Conservation (phyloP, 1,140 invertebrate genomes). For the Coenobita brevimanus region DNA sequence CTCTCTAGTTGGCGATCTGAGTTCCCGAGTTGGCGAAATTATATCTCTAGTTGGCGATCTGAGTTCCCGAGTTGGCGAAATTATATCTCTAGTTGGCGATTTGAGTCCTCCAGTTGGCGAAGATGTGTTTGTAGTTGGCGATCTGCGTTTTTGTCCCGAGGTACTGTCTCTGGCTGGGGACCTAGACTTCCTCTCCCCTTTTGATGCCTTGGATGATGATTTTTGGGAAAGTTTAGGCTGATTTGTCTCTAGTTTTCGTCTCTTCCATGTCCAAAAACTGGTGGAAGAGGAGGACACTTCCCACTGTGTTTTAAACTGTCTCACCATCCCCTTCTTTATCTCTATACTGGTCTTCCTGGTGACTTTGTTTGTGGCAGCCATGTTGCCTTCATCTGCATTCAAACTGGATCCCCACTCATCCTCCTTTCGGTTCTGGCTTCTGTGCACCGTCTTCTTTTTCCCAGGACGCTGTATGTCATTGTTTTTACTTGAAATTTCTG, state of each 20-base stretch:
- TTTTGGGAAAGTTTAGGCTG: not conserved
- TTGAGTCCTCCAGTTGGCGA: not conserved
- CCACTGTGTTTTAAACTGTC: constrained; percentile 36
- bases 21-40: not conserved
- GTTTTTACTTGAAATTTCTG: too few relatives aligned
- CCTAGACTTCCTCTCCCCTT: not conserved
- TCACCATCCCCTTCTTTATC: constrained; percentile 40
- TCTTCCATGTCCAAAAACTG: constrained; percentile 52
- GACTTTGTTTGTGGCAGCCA: not conserved
- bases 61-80: not conserved
- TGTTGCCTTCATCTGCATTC: too few relatives aligned
- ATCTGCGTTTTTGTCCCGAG: too few relatives aligned
- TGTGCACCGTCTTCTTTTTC: too few relatives aligned
- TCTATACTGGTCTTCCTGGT: constrained; percentile 37
- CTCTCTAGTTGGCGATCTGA: too few relatives aligned
- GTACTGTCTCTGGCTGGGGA: too few relatives aligned
- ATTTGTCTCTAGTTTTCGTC: not conserved
- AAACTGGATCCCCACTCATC: too few relatives aligned
- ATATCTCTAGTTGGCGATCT: not conserved
- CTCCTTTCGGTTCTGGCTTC: too few relatives aligned
- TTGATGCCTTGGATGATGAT: not conserved
- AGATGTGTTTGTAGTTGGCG: not conserved
- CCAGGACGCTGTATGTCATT: too few relatives aligned
- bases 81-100: not conserved
- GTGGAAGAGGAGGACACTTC: constrained; percentile 6